A percentile compares a stretch with the other conserved stretches of the same genome.
These are phyloP conservation scores for Raphicerus campestris DNA, from an alignment of 2,113 vertebrate genomes.

Conservation along the genomic window DNA sequence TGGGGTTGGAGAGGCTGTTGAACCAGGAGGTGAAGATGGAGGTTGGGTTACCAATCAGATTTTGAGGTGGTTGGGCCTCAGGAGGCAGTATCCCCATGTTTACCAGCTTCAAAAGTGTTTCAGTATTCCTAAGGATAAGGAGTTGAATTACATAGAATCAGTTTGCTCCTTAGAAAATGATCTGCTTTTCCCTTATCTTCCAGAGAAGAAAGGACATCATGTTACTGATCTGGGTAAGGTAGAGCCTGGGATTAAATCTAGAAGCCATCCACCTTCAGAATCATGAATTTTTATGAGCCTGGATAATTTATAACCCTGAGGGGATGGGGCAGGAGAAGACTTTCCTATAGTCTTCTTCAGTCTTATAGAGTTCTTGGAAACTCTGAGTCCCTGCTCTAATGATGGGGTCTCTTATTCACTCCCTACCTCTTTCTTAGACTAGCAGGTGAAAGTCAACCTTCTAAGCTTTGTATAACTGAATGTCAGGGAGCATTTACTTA, in stretches of 20 bases:
- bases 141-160: neutral
- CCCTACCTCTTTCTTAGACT: neutral
- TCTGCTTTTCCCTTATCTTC: neutral
- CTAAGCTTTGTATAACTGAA: neutral
- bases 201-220: neutral
- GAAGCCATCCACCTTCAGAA: neutral
- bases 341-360: neutral
- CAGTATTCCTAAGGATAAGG: conserved; percentile 76
- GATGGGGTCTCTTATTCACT: neutral
- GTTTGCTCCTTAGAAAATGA: neutral
- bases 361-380: neutral
- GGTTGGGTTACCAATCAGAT: conserved; percentile 52
- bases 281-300: neutral
- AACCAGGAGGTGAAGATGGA: conserved; percentile 80
- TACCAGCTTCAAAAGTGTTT: conserved; percentile 49
- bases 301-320: neutral
- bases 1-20: neutral
- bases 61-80: conserved; percentile 27
- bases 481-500: neutral
- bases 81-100: neutral
- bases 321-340: neutral
- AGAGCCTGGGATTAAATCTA: neutral
- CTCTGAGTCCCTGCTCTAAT: neutral
- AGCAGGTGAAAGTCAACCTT: neutral
- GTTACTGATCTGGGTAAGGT: neutral